Evolutionary conservation across 2,888 invertebrate species (phyloP), one percentile per base, ranked within the genome.

Genomic region (Oligia latruncula): DNA sequence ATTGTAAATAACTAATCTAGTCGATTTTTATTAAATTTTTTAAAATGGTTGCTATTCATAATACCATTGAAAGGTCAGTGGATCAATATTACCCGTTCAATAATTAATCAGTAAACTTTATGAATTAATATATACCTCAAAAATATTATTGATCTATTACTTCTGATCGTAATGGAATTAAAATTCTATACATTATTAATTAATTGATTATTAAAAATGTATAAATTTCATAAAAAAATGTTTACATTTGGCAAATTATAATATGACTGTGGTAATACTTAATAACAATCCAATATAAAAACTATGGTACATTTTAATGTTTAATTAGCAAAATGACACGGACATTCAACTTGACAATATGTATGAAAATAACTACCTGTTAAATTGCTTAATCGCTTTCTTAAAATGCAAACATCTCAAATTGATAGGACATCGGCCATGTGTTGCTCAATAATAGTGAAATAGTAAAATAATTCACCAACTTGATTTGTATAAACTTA

Each of bases 251-350:
- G 87, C 86, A 87, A 87, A 86, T 85, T 75, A 85, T 82, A 82
- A 60, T 68, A 72, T 78, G 79, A 85, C 70, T 66, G 68, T 82
- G 79, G 73, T 82, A 72, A 68, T 77, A 82, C 58, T 80, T 84
- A 71, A 77, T 83, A 79, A 88, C 68, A 74, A 79, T 88, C 20
- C 76, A 80, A 78, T 79, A 83, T 82, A 87, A 89, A 87, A 87
- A 76, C 86, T 87, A 89, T 89, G 78, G 80, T 75, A 88, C 74
- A 76, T 78, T 80, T 77, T 20, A 79, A 80, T 83, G 81, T 80
- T 77, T 82, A 78, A 80, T 76, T 87, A 85, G 83, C 80, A 88
- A 85, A 89, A 88, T 87, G 89, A 83, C 87, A 89, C 87, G 89
- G 89, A 87, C 80, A 87, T 89, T 83, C 40, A 82, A 85, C 49